These are phyloP conservation scores for Actenoides hombroni DNA, from an alignment of 2,113 vertebrate species.

Conservation along the genomic window DNA sequence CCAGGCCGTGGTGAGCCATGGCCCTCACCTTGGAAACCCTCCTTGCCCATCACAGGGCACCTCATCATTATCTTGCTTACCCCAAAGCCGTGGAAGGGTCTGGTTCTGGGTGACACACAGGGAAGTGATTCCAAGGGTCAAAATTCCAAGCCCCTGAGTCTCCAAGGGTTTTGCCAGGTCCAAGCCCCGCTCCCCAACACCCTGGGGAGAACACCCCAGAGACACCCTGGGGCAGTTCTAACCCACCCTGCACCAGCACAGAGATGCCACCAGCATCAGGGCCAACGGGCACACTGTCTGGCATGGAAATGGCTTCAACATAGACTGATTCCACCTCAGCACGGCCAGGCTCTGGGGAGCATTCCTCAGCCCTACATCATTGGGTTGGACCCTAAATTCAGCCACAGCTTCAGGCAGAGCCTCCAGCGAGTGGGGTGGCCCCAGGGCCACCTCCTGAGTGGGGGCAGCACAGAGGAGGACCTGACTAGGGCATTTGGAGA, in stretches of 20 bases:
- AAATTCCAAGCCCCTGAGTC: not conserved
- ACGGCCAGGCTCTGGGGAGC: not conserved
- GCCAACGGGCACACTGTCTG: rapidly evolving
- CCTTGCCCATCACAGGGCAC: not conserved
- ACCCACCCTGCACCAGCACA: rapidly evolving
- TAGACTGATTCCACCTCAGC: rapidly evolving
- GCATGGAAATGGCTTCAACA: not conserved
- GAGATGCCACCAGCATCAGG: not conserved
- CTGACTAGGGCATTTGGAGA: not conserved
- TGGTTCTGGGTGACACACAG: not conserved
- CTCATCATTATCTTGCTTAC: not conserved
- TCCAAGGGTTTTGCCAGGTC: not conserved
- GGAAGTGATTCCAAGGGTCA: not conserved
- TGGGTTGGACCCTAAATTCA: not conserved
- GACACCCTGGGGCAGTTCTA: not conserved
- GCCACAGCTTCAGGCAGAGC: not conserved
- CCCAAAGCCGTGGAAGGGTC: not conserved
- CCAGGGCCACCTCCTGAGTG: not conserved
- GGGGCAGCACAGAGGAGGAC: not conserved
- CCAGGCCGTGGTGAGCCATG: not conserved
- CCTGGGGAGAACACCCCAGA: not conserved
- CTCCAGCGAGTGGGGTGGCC: rapidly evolving
- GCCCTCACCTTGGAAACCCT: not conserved
- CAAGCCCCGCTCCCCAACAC: not conserved
- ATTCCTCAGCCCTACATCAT: rapidly evolving